phyloP scores from a whole-genome alignment of 2,888 invertebrate species.

The Eulithis prunata region DNA sequence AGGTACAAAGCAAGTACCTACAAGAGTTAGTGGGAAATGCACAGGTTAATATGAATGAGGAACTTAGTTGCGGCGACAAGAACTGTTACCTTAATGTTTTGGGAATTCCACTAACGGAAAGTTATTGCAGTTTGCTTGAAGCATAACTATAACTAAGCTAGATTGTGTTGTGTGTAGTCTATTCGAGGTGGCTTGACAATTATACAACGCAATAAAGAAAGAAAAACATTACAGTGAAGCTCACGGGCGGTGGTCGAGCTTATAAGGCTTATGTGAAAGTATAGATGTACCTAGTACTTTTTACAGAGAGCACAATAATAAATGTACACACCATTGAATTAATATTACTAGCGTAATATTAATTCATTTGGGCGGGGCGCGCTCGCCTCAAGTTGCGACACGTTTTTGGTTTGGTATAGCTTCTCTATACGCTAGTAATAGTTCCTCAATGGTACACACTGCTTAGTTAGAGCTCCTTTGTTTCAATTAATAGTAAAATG shows the following conservation, averaged over 20 bases:
- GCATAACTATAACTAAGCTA: conserved; percentile 5
- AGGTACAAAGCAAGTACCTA: not conserved
- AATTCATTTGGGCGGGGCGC: no score
- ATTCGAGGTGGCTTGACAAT: not conserved
- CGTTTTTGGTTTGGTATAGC: no score
- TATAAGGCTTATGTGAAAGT: no score
- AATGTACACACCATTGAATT: no score
- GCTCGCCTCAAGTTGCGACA: no score
- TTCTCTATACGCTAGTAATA: no score
- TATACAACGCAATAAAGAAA: not conserved
- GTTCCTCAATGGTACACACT: no score
- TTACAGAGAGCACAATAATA: no score
- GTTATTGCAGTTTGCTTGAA: conserved; percentile 1
- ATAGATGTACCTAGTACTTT: no score
- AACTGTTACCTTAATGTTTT: conserved; percentile 5
- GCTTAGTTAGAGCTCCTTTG: no score
- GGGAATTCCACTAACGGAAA: not conserved
- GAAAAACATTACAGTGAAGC: not conserved
- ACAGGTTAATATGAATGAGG: not conserved
- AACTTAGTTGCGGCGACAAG: conserved; percentile 7
- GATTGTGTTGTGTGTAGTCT: conserved; percentile 1
- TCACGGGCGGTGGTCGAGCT: not conserved
- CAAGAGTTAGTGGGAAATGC: not conserved
- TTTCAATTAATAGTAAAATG: no score
- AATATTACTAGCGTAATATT: no score